Evolutionary conservation across 2,797 vertebrate species (phyloP).

Genomic region (Micromesistius poutassou): DNA sequence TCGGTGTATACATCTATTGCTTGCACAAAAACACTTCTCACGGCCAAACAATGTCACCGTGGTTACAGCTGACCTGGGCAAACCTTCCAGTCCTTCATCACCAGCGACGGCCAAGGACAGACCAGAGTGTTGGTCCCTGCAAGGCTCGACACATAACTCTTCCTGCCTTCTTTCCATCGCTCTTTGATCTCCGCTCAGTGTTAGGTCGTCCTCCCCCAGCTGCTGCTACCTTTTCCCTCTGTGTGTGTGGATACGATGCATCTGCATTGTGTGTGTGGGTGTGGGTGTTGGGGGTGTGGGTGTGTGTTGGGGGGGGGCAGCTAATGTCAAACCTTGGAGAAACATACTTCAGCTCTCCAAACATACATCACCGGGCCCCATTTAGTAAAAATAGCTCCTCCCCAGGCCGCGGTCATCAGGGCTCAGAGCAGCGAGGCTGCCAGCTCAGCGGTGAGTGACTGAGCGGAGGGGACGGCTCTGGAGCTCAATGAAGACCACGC

Average conservation of each 20-base stretch:
- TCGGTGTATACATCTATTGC: background rate
- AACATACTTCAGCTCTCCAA: background rate
- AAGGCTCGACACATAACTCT: constrained; percentile 2
- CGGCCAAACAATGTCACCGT: constrained; percentile 14
- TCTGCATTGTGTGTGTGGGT: constrained; percentile 1
- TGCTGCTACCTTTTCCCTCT: background rate
- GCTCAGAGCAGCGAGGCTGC: background rate
- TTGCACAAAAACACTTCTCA: constrained; percentile 13
- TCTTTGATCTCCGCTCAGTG: background rate
- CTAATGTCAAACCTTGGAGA: background rate
- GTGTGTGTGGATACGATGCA: background rate
- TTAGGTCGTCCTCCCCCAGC: background rate
- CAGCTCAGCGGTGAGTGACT: background rate
- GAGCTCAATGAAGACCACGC: background rate
- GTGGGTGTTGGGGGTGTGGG: constrained; percentile 4
- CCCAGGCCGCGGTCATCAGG: background rate
- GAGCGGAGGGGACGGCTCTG: background rate
- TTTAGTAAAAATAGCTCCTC: background rate
- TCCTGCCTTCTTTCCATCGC: background rate
- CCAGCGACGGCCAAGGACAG: constrained; percentile 28
- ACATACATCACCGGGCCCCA: background rate
- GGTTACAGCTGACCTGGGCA: constrained; percentile 27
- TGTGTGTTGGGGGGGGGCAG: background rate
- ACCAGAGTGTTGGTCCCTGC: background rate
- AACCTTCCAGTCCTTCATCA: constrained; percentile 35